Evolutionary conservation across 2,888 invertebrate species (phyloP), one percentile per base, ranked within the genome.

Genomic region (Rhorus exstirpatorius): DNA sequence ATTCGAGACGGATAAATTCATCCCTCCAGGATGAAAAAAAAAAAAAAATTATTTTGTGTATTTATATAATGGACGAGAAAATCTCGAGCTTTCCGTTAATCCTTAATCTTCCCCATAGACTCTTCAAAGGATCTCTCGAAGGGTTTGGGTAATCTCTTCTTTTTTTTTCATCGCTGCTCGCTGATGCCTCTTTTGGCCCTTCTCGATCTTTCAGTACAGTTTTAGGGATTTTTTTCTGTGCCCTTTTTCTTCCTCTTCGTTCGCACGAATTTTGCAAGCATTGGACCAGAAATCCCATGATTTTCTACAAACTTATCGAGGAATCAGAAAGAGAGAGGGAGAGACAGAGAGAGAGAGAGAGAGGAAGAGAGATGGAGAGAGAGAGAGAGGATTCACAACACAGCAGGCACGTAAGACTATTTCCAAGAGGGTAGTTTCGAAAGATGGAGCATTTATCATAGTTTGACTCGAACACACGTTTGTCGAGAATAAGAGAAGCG

Each of bases 371-470:
- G 21, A 10, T 26, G 21, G 8, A 21, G 51, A 6, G 21, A 14
- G 1, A 21, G 51, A 14, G 17, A 44, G 38, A 12, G 35, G 49
- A 31, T 19, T 51, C 58, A 49, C 38, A 24, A 41, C 35, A 61
- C 17, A 38, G 31, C 60, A 35, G 6, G 46, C 60, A 49, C 61
- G 38, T 61, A 72, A 72, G 61, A 49, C 60, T 21, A 72, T 72
- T 72, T 49, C 51, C 53, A 51, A 14, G 38, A 41, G 38, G 38
- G 21, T 38, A 41, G 24, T 46, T 26, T 55, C 17, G 41, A 24
- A 49, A 41, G 49, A 51, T 31, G 46, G n/a, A 51, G 51, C 75
- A 65, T 81, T 81, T 81, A 76, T 81, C 71, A 71, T 71, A 55
- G 76, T 58, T 51, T 44, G 55, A 51, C 76, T 58, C 41, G 65